Evolutionary conservation across 2,797 vertebrate genomes (phyloP), one percentile per base, ranked within the genome.

Genomic region (Mustela erminea): DNA sequence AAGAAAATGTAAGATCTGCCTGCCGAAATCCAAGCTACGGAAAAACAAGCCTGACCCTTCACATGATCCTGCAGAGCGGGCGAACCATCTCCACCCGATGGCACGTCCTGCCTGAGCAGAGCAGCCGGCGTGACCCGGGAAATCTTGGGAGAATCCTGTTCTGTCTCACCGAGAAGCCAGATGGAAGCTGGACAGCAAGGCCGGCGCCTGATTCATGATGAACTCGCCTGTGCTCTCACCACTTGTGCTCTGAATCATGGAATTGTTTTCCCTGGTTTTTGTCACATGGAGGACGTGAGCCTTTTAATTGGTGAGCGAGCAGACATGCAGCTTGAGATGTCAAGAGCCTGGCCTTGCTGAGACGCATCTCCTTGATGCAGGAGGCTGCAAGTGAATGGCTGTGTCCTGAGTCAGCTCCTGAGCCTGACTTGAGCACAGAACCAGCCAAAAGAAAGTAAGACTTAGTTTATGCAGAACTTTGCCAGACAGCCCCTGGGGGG

Each of bases 291-390:
- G 91, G 97, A 95, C 90, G 32, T 9, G 43, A 54, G 78, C n/a
- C 68, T 95, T 95, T 97, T 96, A 97, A 97, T 35, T 96, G 98
- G 95, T 1, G 38, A 94, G 88, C 0, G 3, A 78, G 95, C 6
- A 20, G 86, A 64, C 56, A 1, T 14, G 75, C 87, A 1, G 27
- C 89, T 60, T 84, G 89, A 92, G 86, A 92, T 92, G 97, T 92
- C 96, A 85, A 72, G 91, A 68, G 95, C 41, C 94, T n/a, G 94
- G 80, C 90, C 95, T 94, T 80, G 92, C 43, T 49, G 81, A 90
- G 90, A 90, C 56, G 96, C 3, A 9, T 94, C 96, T 86, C 89
- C 1, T 58, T 43, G 62, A 90, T 66, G 96, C 77, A 35, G 78
- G 70, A 75, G 96, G 56, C 38, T 0, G 3, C 17, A 9, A 85